Conservation (phyloP, 2,888 invertebrate genomes). For the Pelosia muscerda region DNA sequence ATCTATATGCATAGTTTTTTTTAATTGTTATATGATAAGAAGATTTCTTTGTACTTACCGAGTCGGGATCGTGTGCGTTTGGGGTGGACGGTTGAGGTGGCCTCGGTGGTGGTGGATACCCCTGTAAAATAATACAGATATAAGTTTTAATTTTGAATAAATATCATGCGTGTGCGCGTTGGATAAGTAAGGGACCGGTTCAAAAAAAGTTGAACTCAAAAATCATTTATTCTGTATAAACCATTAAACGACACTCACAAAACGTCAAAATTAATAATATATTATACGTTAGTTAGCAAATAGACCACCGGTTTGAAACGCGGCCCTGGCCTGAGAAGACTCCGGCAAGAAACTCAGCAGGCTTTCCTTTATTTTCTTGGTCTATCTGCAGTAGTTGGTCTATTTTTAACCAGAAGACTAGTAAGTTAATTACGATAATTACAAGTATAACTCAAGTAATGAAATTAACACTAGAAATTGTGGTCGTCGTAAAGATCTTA, state of each 20-base stretch:
- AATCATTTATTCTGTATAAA: no score
- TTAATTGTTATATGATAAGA: no score
- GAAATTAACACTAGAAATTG: background rate
- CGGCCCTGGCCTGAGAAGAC: no score
- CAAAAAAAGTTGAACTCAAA: no score
- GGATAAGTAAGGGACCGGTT: background rate
- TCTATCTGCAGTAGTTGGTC: no score
- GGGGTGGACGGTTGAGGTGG: constrained; percentile 92
- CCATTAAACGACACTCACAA: no score
- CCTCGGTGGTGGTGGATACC: constrained; percentile 90
- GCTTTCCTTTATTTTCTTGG: no score
- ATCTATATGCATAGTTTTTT: background rate
- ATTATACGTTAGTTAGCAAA: no score
- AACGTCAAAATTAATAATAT: no score
- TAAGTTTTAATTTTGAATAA: background rate
- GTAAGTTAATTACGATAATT: background rate
- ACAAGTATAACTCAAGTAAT: background rate
- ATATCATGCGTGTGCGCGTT: background rate
- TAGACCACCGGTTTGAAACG: no score
- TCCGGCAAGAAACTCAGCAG: no score
- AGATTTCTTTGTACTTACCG: constrained; percentile 85
- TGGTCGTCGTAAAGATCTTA: background rate
- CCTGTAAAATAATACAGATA: constrained; percentile 72
- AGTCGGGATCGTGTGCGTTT: constrained; percentile 92
- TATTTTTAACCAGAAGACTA: no score